phyloP scores from a whole-genome alignment of 1,140 invertebrate genomes.

The Dreissena polymorpha region DNA sequence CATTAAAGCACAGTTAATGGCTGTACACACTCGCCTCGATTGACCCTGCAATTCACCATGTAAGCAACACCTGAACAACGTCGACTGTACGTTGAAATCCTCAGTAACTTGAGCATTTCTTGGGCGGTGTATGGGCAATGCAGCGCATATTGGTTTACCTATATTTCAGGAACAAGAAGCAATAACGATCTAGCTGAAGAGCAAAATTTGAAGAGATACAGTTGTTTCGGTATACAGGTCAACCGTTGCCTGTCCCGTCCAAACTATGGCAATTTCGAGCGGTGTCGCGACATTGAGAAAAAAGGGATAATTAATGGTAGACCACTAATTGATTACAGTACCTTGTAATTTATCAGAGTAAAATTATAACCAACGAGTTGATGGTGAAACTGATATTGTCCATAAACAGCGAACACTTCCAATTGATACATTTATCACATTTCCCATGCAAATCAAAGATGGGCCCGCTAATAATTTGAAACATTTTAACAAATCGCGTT shows the following conservation, averaged over 20 bases:
- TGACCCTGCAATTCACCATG: slow-evolving; percentile 50
- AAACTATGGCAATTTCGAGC: slow-evolving; percentile 34
- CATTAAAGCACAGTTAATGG: slow-evolving; percentile 51
- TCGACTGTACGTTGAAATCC: slow-evolving; percentile 39
- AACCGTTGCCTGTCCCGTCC: not conserved
- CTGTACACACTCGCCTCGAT: slow-evolving; percentile 37
- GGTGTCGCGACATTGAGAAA: slow-evolving; percentile 16
- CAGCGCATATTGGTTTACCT: slow-evolving; percentile 44
- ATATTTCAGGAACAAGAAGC: not conserved
- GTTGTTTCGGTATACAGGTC: too few relatives aligned
- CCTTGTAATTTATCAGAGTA: slow-evolving; percentile 37
- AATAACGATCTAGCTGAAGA: too few relatives aligned
- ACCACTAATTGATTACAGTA: slow-evolving; percentile 45
- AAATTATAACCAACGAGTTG: too few relatives aligned
- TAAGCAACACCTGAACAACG: slow-evolving; percentile 54
- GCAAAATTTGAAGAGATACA: too few relatives aligned
- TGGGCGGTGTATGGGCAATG: slow-evolving; percentile 46
- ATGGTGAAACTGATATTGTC: too few relatives aligned
- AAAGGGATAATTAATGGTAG: slow-evolving; percentile 41
- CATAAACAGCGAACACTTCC: too few relatives aligned
- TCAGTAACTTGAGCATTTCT: slow-evolving; percentile 37
- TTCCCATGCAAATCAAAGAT: too few relatives aligned
- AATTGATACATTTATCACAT: too few relatives aligned
- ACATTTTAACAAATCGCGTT: too few relatives aligned
- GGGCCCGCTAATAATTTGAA: too few relatives aligned